A percentile compares a stretch with the other conserved stretches of the same genome.
Evolutionary conservation across 1,140 invertebrate genomes (phyloP).

Genomic region (Trichomalopsis sarcophagae): DNA sequence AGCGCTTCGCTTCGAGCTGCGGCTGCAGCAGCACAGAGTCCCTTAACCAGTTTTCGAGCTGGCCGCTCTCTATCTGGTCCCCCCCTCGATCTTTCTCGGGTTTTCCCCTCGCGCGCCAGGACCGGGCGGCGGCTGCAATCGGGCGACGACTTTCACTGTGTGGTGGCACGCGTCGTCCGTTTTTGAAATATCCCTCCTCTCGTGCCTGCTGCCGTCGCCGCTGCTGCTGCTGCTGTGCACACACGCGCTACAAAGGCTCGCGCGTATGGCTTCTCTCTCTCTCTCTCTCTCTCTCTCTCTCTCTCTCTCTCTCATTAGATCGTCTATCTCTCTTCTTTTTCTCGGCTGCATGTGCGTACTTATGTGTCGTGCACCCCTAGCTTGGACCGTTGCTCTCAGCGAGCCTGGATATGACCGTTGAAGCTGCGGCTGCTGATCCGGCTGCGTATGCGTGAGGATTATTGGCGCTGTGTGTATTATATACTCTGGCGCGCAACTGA

Average conservation of each 20-base stretch:
- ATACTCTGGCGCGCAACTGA: background rate
- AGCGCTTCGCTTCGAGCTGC: background rate
- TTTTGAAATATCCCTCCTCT: constrained; percentile 41
- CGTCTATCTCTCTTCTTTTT: no score
- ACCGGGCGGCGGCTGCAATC: background rate
- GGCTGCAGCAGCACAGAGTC: background rate
- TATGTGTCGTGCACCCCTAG: background rate
- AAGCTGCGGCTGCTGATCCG: background rate
- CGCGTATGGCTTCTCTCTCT: constrained; percentile 44
- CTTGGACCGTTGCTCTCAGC: constrained; percentile 15
- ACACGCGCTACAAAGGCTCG: constrained; percentile 30
- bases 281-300: no score
- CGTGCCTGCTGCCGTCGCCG: background rate
- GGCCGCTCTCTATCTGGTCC: background rate
- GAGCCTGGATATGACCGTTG: constrained; percentile 26
- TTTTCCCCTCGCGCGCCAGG: background rate
- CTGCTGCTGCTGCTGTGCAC: background rate
- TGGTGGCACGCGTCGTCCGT: constrained; percentile 48
- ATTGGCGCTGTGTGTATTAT: background rate
- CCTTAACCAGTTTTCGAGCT: constrained; percentile 34
- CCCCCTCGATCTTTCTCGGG: background rate
- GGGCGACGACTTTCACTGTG: constrained; percentile 34
- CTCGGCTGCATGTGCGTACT: no score
- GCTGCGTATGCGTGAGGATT: background rate
- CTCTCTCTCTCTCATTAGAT: constrained; percentile 35